Evolutionary conservation across 2,797 vertebrate genomes (phyloP).

Genomic region (Trematomus bernacchii): DNA sequence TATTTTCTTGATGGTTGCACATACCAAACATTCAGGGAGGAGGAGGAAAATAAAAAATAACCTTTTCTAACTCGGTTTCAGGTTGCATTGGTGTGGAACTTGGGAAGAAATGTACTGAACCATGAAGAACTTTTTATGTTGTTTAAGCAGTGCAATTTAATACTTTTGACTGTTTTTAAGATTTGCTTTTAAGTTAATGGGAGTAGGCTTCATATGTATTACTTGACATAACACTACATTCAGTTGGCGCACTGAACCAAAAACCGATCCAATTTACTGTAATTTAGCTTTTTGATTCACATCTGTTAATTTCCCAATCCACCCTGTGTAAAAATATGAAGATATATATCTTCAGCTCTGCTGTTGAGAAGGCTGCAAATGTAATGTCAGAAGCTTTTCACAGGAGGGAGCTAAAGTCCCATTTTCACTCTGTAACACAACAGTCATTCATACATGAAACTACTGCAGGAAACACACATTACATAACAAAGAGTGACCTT

Average conservation of each 20-base stretch:
- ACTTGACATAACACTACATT: not conserved
- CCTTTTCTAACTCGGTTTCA: conserved; percentile 3
- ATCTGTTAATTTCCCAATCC: not conserved
- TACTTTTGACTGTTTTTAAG: not conserved
- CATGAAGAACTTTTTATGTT: not conserved
- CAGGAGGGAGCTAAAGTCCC: conserved; percentile 53
- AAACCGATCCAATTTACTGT: conserved; percentile 6
- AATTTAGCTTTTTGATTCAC: not conserved
- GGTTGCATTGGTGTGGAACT: not conserved
- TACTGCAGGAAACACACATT: not conserved
- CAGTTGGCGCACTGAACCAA: not conserved
- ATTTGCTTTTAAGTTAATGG: not conserved
- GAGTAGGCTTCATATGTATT: not conserved
- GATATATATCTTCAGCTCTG: not conserved
- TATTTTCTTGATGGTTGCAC: conserved; percentile 58
- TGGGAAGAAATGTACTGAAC: conserved; percentile 1
- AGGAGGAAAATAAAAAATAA: conserved; percentile 26
- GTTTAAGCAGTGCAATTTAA: not conserved
- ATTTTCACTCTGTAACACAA: conserved; percentile 10
- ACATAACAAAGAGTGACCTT: not conserved
- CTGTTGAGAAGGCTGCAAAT: not conserved
- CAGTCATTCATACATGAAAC: not conserved
- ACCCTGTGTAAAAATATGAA: not conserved
- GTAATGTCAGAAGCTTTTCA: conserved; percentile 34
- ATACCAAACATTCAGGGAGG: conserved; percentile 46